A percentile compares a stretch with the other conserved stretches of the same genome.
phyloP scores from a whole-genome alignment of 2,888 invertebrate genomes.

The Lasioglossum villosulum region DNA sequence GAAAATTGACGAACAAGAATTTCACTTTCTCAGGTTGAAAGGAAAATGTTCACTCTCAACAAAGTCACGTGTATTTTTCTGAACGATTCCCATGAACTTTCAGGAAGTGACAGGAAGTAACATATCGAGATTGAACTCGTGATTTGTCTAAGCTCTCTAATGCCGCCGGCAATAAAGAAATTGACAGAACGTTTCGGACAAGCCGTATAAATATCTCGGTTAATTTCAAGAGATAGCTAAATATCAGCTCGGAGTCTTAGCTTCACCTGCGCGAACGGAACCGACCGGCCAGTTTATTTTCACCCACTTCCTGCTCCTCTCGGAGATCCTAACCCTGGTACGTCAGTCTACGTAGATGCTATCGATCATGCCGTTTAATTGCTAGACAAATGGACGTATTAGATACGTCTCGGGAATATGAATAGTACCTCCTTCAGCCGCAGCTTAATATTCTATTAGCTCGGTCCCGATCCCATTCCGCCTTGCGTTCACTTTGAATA shows the following conservation, averaged over 20 bases:
- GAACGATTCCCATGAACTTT: not conserved
- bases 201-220: not conserved
- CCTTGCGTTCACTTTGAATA: not conserved
- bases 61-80: not conserved
- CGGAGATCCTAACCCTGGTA: conserved; percentile 58
- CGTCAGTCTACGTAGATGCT: conserved; percentile 64
- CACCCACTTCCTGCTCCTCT: conserved; percentile 57
- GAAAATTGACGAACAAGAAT: not conserved
- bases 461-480: conserved; percentile 39
- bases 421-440: conserved; percentile 61
- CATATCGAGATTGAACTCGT: not conserved
- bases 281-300: conserved; percentile 52
- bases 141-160: not conserved
- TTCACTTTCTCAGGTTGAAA: not conserved
- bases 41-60: not conserved
- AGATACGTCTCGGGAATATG: conserved; percentile 72
- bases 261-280: conserved; percentile 27
- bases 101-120: not conserved
- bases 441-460: conserved; percentile 76
- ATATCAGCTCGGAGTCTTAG: conserved; percentile 14
- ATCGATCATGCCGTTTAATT: conserved; percentile 80
- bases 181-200: conserved; percentile 5
- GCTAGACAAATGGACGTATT: conserved; percentile 78
- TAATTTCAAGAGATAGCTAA: not conserved
- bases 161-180: not conserved